Conservation (phyloP, 2,797 vertebrate genomes). For the Yasuhikotakia modesta region DNA sequence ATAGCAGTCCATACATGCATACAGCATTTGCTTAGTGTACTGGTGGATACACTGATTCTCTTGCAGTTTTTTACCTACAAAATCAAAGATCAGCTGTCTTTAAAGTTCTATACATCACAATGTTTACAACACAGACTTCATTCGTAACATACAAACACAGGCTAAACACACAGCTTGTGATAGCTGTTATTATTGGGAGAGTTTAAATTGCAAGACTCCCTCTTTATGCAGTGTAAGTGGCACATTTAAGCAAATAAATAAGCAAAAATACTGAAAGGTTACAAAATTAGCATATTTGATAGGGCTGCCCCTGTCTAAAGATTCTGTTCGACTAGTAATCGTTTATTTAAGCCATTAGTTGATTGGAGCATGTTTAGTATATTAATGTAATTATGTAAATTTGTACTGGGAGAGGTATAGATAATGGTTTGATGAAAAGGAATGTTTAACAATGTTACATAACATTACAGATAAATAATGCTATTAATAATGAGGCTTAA, state of each 20-base stretch:
- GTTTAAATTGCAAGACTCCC: constrained; percentile 24
- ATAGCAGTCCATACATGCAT: constrained; percentile 81
- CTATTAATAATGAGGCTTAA: no score
- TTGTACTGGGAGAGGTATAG: no score
- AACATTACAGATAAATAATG: no score
- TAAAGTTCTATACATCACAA: constrained; percentile 61
- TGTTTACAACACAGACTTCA: constrained; percentile 65
- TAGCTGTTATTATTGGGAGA: constrained; percentile 36
- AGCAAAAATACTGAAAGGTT: constrained; percentile 45
- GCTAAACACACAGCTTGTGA: constrained; percentile 57
- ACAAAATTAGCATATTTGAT: constrained; percentile 37
- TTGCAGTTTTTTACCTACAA: constrained; percentile 62
- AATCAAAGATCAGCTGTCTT: constrained; percentile 68
- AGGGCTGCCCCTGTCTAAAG: no score
- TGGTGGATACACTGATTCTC: constrained; percentile 71
- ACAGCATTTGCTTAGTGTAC: constrained; percentile 71
- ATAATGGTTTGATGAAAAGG: no score
- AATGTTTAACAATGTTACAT: no score
- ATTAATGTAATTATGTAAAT: no score
- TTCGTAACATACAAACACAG: constrained; percentile 57
- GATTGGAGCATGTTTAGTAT: no score
- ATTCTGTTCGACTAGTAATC: no score
- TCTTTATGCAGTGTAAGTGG: constrained; percentile 50
- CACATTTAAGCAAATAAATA: constrained; percentile 62
- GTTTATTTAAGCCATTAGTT: no score